Evolutionary conservation across 2,113 vertebrate genomes (phyloP).

Genomic region (Myotis lucifugus): DNA sequence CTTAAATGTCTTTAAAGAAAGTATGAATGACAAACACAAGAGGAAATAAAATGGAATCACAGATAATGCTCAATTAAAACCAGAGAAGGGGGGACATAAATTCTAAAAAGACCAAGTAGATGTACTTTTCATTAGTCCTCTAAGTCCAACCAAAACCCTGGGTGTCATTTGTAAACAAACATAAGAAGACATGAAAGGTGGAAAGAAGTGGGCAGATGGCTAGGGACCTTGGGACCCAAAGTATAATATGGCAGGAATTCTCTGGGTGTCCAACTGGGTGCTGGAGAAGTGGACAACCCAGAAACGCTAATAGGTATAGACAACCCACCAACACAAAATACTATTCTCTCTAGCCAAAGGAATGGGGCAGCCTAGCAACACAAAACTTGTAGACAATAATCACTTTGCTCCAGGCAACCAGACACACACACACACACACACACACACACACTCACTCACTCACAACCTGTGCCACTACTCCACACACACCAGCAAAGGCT

Average conservation of each 20-base stretch:
- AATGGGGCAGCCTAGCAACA: not conserved
- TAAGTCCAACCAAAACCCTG: not conserved
- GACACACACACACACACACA: not conserved
- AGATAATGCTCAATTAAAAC: not conserved
- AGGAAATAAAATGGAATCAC: not conserved
- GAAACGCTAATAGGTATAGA: not conserved
- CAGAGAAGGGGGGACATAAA: not conserved
- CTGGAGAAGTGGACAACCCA: no score
- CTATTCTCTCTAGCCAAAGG: not conserved
- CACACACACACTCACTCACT: not conserved
- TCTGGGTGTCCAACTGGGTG: not conserved
- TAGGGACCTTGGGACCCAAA: fast-evolving
- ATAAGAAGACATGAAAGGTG: not conserved
- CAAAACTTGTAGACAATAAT: not conserved
- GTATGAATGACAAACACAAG: not conserved
- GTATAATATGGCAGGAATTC: not conserved
- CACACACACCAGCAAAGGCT: not conserved
- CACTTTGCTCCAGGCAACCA: not conserved
- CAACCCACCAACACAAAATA: not conserved
- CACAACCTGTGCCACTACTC: fast-evolving
- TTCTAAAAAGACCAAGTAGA: not conserved
- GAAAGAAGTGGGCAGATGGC: not conserved
- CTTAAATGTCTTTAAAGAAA: not conserved
- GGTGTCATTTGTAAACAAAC: fast-evolving
- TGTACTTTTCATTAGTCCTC: fast-evolving